These are phyloP conservation scores for Dendroctonus valens DNA, from an alignment of 1,140 invertebrate species.

Conservation along the genomic window DNA sequence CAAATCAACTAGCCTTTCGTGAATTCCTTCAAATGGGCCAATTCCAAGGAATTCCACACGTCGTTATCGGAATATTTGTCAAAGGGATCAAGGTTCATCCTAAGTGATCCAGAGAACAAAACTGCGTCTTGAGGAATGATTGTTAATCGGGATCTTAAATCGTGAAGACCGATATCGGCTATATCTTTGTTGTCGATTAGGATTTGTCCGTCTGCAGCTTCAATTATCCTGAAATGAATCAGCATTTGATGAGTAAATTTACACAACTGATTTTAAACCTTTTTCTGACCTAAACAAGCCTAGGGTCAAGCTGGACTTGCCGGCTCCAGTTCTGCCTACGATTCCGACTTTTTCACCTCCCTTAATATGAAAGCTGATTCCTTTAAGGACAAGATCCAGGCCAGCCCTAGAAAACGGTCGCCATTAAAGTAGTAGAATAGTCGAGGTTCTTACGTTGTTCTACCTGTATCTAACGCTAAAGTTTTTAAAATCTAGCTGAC, in stretches of 20 bases:
- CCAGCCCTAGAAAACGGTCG: slow-evolving; percentile 65
- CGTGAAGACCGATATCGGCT: slow-evolving; percentile 81
- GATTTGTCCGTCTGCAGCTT: slow-evolving; percentile 78
- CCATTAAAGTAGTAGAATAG: not conserved
- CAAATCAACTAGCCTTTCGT: slow-evolving; percentile 57
- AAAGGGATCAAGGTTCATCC: slow-evolving; percentile 87
- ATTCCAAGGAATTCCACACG: slow-evolving; percentile 77
- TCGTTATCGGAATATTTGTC: slow-evolving; percentile 71
- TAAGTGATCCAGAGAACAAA: slow-evolving; percentile 55
- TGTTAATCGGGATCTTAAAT: slow-evolving; percentile 80
- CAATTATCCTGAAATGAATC: slow-evolving; percentile 75
- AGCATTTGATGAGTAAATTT: slow-evolving; percentile 50
- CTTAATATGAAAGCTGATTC: slow-evolving; percentile 66
- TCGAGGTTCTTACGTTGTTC: not conserved
- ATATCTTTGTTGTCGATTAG: slow-evolving; percentile 89
- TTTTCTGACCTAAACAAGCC: slow-evolving; percentile 62
- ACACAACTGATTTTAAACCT: not conserved
- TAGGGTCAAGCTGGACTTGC: slow-evolving; percentile 81
- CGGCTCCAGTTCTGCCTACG: slow-evolving; percentile 65
- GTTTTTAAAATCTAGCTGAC: slow-evolving; percentile 71
- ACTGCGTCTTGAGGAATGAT: slow-evolving; percentile 92
- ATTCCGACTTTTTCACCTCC: slow-evolving; percentile 53
- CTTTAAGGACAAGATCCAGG: slow-evolving; percentile 77
- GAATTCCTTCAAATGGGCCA: slow-evolving; percentile 74
- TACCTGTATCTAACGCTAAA: slow-evolving; percentile 64